Evolutionary conservation across 2,888 invertebrate genomes (phyloP).

Genomic region (Aphodius sticticus): DNA sequence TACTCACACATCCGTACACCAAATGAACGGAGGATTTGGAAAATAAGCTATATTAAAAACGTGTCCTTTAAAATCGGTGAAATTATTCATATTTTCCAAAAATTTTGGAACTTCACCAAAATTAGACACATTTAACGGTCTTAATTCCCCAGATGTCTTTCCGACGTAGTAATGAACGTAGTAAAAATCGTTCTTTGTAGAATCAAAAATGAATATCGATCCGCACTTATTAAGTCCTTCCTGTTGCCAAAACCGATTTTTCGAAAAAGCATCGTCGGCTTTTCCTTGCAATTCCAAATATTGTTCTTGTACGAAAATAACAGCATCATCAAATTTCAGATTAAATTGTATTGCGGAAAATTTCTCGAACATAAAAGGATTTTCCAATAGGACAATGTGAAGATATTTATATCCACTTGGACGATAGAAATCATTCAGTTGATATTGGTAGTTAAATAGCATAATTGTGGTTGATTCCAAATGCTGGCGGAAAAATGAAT

Average conservation of each 20-base stretch:
- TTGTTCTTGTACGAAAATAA: constrained; percentile 27
- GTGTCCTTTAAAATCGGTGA: constrained; percentile 36
- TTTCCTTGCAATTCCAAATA: background rate
- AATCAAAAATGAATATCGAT: constrained; percentile 29
- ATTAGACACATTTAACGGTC: constrained; percentile 24
- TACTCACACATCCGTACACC: constrained; percentile 19
- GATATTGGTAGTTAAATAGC: constrained; percentile 29
- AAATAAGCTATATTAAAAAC: constrained; percentile 32
- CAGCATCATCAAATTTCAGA: constrained; percentile 30
- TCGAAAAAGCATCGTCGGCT: background rate
- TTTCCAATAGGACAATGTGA: constrained; percentile 28
- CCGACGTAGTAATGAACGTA: constrained; percentile 35
- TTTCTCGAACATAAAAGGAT: constrained; percentile 30
- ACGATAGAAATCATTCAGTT: constrained; percentile 8
- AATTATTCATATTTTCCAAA: constrained; percentile 30
- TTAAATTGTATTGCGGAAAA: constrained; percentile 28
- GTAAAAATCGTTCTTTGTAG: constrained; percentile 27
- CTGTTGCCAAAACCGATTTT: constrained; percentile 29
- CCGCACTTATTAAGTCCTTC: constrained; percentile 31
- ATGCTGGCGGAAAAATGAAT: constrained; percentile 13
- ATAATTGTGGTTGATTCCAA: constrained; percentile 8
- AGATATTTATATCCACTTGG: constrained; percentile 29
- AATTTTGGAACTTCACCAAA: constrained; percentile 19
- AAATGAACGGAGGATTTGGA: constrained; percentile 36
- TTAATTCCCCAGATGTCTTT: constrained; percentile 26